These are phyloP conservation scores for Endomychus coccineus DNA, from an alignment of 2,888 invertebrate genomes.

Conservation along the genomic window DNA sequence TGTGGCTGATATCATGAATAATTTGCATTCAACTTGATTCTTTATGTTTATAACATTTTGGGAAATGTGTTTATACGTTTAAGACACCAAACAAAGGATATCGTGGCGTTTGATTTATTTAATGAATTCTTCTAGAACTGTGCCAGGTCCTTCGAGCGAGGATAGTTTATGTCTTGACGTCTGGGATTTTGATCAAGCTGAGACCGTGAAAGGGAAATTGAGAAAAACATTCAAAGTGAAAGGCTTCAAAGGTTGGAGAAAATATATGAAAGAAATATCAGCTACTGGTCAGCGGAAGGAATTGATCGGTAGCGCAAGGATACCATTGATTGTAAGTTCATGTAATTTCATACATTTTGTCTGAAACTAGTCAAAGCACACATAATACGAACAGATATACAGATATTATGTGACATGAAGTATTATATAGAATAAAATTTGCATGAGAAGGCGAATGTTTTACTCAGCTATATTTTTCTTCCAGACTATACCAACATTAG, in stretches of 20 bases:
- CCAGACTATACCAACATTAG: constrained; percentile 90
- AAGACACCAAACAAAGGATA: too few species aligned
- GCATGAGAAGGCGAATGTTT: background rate
- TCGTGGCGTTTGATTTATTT: too few species aligned
- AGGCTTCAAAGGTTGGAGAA: constrained; percentile 74
- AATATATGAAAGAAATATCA: constrained; percentile 82
- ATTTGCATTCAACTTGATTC: too few species aligned
- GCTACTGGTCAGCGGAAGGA: constrained; percentile 92
- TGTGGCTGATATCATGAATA: too few species aligned
- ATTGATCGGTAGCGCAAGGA: constrained; percentile 81
- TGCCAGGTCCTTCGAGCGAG: constrained; percentile 60
- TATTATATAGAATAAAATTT: too few species aligned
- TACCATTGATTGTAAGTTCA: constrained; percentile 68
- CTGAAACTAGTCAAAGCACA: too few species aligned
- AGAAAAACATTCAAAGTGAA: constrained; percentile 79
- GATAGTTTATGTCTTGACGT: constrained; percentile 76
- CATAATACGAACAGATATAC: too few species aligned
- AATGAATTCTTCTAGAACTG: constrained; percentile 60
- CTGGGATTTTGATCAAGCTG: constrained; percentile 89
- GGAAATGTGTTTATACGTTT: too few species aligned
- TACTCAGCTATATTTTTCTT: background rate
- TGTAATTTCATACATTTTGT: background rate
- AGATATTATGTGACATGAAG: too few species aligned
- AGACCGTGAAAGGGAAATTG: constrained; percentile 81
- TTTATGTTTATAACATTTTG: too few species aligned